Base-by-base conservation (phyloP, 1,140 invertebrate genomes). In the Proctacanthus coquilletti region DNA sequence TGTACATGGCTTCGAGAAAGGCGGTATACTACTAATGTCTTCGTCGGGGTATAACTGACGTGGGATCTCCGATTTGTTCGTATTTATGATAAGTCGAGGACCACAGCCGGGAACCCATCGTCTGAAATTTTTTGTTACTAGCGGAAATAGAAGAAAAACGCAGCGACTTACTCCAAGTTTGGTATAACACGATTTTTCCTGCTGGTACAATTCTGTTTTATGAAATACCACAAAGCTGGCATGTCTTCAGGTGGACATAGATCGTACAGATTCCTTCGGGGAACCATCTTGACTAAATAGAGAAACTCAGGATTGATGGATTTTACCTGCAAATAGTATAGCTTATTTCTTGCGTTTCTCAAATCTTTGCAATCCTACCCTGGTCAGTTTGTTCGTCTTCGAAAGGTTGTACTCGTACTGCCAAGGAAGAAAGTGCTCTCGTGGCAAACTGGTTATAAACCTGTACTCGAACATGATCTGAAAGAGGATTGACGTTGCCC, bases 31-130 rank as follows among this genome's bases (percentile, higher is more conserved):
- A 2, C 58, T 38, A 17, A 45, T 50, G 11, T 55, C 51, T n/a
- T 68, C 68, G 38, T 70, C 60, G 17, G 64, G 59, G 13, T 61
- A 61, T 1, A 49, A 25, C 1, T 42, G 42, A n/a, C 43, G 34
- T 0, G 43, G 18, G 11, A 25, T 5, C 10, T 39, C 17, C 2
- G 43, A 41, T n/a, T n/a, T n/a, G n/a, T n/a, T n/a, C 32, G 17
- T 5, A 43, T 56, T 54, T 10, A 68, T 63, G 15, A 75, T 73
- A 0, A 75, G 51, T 41, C 70, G 63, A 2, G 70, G 61, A 0
- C 72, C 72, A 47, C 72, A 75, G 11, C 66, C 70, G 1, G 72
- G 71, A 27, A 73, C 67, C 70, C 69, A 75, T 40, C 69, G 65
- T 43, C 71, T 74, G 39, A 40, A 56, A 53, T 18, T 8, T 23